These are phyloP conservation scores for Lasioglossum lativentre DNA, from an alignment of 2,888 invertebrate species.

Conservation along the genomic window DNA sequence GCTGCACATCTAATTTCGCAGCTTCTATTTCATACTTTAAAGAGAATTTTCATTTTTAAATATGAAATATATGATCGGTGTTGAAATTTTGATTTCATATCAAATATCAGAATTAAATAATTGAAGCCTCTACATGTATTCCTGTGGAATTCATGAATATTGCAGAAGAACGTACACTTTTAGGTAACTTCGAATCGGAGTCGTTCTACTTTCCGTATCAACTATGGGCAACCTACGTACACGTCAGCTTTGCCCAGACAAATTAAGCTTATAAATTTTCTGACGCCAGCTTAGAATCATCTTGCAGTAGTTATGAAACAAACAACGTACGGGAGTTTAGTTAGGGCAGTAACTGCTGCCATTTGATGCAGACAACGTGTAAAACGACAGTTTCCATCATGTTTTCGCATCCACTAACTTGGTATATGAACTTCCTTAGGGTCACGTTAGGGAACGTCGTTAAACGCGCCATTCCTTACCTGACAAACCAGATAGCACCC, in stretches of 20 bases:
- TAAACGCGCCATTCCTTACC: not conserved
- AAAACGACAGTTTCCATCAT: conserved; percentile 13
- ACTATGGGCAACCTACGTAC: not conserved
- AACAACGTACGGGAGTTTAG: not conserved
- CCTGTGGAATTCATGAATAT: not conserved
- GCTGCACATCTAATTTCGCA: too few species aligned
- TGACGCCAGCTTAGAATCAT: not conserved
- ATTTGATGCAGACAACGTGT: not conserved
- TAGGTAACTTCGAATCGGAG: not conserved
- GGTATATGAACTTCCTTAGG: not conserved
- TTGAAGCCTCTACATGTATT: not conserved
- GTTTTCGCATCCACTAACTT: not conserved
- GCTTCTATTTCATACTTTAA: too few species aligned
- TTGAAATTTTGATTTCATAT: not conserved
- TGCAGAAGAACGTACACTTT: not conserved
- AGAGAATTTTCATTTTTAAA: not conserved
- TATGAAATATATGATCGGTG: not conserved
- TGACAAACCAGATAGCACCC: too few species aligned
- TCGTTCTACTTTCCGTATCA: not conserved
- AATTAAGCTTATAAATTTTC: not conserved
- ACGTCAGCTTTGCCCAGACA: not conserved
- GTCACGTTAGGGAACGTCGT: not conserved
- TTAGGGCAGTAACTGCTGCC: not conserved
- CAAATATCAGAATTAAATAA: not conserved
- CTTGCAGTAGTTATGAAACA: not conserved